These are phyloP conservation scores for Drosophila mettleri DNA, from an alignment of 2,888 invertebrate genomes.

Conservation along the genomic window DNA sequence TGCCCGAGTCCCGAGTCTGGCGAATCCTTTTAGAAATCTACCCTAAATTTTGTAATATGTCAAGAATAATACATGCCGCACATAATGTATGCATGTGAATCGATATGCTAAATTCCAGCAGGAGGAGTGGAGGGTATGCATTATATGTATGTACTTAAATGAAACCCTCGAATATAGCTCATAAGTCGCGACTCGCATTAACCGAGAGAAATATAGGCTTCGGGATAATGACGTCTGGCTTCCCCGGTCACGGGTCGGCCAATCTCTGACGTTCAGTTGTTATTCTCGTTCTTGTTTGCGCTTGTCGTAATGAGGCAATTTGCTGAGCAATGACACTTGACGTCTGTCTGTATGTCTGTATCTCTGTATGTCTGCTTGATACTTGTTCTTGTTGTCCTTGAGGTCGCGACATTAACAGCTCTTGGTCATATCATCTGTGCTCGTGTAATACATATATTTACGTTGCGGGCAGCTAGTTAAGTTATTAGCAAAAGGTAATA, in stretches of 20 bases:
- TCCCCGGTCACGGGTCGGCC: slow-evolving; percentile 11
- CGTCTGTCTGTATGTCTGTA: slow-evolving; percentile 19
- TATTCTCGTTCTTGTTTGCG: slow-evolving; percentile 6
- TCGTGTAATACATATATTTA: slow-evolving; percentile 7
- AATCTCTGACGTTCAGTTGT: slow-evolving; percentile 13
- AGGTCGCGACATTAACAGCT: slow-evolving; percentile 35
- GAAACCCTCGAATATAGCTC: slow-evolving; percentile 65
- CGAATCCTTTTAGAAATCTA: slow-evolving; percentile 52
- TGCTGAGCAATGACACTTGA: slow-evolving; percentile 56
- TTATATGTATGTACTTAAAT: slow-evolving; percentile 41
- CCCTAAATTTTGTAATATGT: slow-evolving; percentile 3
- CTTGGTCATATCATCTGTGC: slow-evolving; percentile 45
- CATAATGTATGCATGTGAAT: slow-evolving; percentile 1
- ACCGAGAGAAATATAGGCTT: slow-evolving; percentile 38
- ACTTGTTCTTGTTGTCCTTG: slow-evolving; percentile 57
- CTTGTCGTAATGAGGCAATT: slow-evolving; percentile 51
- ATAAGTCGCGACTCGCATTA: slow-evolving; percentile 79
- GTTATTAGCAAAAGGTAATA: slow-evolving; percentile 1
- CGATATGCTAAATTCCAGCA: slow-evolving; percentile 11
- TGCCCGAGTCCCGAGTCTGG: slow-evolving; percentile 13
- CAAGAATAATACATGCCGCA: background rate
- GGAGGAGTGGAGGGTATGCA: background rate
- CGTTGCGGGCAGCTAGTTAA: slow-evolving; percentile 7
- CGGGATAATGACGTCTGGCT: slow-evolving; percentile 33
- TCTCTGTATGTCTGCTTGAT: slow-evolving; percentile 18